Evolutionary conservation across 2,113 vertebrate genomes (phyloP), one percentile per base, ranked within the genome.

Genomic region (Rostratula benghalensis): DNA sequence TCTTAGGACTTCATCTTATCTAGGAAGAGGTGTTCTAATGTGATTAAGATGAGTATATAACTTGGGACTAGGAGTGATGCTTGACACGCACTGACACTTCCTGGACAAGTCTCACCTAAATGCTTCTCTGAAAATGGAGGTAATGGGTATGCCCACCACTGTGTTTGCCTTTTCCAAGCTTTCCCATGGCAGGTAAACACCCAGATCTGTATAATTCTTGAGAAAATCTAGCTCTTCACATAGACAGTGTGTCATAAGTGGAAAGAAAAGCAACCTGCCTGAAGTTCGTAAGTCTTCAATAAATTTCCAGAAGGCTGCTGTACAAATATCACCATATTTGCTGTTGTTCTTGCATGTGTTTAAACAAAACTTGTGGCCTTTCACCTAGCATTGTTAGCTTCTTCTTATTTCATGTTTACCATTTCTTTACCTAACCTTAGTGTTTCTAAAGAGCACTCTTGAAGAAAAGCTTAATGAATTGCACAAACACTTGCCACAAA

Each of bases 401-500:
- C 41, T 87, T 94, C 96, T 95, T 94, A 73, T 95, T 93, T 87
- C 61, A 46, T 96, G 91, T 97, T 98, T 97, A 94, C 41, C 15
- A 63, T 96, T 90, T 92, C 83, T 95, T 92, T 76, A 83, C 67
- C 16, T 96, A 95, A 91, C 78, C 87, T 94, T 96, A 83, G 57
- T 78, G 82, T 96, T 97, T 97, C 93, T 73, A 30, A 93, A 97
- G 91, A 98, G 74, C 79, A 79, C 94, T 80, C 93, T 96, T 89
- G 96, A 97, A 94, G 97, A 93, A 92, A 96, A 96, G 95, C 86
- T 96, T 45, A 96, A 93, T 96, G 96, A 95, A 90, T 96, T 97
- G 87, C 96, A 96, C 75, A 96, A 97, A 98, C 97, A 98, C 93
- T 97, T 31, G 90, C 94, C 83, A 95, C 97, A 79, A 98, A 95